Evolutionary conservation across 2,797 vertebrate genomes (phyloP).

Genomic region (Serranus cabrilla): DNA sequence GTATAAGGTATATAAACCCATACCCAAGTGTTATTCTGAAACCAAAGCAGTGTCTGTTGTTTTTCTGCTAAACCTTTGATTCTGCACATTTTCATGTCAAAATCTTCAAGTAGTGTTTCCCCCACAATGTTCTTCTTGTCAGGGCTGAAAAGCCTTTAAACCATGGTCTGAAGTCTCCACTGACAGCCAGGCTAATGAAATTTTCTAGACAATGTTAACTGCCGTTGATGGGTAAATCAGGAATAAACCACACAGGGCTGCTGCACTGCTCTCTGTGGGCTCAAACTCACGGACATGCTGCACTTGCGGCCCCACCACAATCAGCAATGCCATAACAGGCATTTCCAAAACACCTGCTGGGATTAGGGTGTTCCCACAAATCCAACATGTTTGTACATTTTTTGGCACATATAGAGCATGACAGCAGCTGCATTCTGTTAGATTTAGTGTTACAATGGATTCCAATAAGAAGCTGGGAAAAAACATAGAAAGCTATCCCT

Average conservation of each 20-base stretch:
- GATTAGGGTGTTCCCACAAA: background rate
- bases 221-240: slow-evolving; percentile 23
- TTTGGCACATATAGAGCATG: background rate
- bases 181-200: slow-evolving; percentile 27
- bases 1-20: too few relatives aligned
- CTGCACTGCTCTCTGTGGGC: slow-evolving; percentile 11
- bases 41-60: background rate
- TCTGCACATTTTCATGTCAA: slow-evolving; percentile 4
- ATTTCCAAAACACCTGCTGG: background rate
- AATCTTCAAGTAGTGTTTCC: background rate
- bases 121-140: slow-evolving; percentile 1
- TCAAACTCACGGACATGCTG: background rate
- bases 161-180: background rate
- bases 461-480: background rate
- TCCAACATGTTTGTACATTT: background rate
- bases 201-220: slow-evolving; percentile 17
- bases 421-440: background rate
- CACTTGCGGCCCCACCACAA: background rate
- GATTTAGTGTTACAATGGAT: background rate
- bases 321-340: slow-evolving; percentile 1
- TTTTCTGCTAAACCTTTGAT: background rate
- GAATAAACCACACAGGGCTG: slow-evolving; percentile 21
- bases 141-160: slow-evolving; percentile 9
- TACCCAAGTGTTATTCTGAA: background rate
- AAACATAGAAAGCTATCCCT: background rate